Evolutionary conservation across 1,140 invertebrate genomes (phyloP).

Genomic region (Stegodyphus dumicola): DNA sequence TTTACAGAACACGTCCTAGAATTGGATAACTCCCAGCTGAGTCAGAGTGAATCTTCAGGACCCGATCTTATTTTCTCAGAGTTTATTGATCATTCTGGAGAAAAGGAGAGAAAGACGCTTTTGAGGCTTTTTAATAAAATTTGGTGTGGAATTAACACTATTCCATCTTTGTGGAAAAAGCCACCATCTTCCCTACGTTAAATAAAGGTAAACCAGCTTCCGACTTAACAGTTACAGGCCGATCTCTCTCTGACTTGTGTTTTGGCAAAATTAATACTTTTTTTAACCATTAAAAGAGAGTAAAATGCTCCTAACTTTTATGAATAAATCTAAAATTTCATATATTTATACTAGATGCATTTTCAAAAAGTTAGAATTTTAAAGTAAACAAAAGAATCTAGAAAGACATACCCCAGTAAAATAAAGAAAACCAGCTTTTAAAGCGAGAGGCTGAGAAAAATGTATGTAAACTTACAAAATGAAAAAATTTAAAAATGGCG

Average conservation of each 20-base stretch:
- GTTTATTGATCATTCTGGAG: constrained; percentile 1
- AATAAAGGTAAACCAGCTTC: not conserved
- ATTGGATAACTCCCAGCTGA: not conserved
- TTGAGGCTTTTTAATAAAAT: constrained; percentile 23
- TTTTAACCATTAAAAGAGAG: too few relatives aligned
- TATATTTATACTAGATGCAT: too few relatives aligned
- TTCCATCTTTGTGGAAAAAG: constrained; percentile 23
- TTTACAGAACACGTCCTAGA: not conserved
- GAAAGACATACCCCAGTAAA: too few relatives aligned
- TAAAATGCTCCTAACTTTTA: too few relatives aligned
- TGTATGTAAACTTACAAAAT: too few relatives aligned
- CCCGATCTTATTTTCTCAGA: constrained; percentile 7
- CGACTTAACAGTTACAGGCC: constrained; percentile 2
- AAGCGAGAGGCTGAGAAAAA: too few relatives aligned
- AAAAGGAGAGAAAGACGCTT: not conserved
- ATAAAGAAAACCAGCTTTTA: too few relatives aligned
- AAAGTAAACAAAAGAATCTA: too few relatives aligned
- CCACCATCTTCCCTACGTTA: constrained; percentile 1
- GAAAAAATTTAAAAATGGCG: too few relatives aligned
- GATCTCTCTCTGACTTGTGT: constrained; percentile 7
- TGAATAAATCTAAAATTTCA: too few relatives aligned
- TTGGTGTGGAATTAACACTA: constrained; percentile 2
- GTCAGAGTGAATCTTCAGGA: not conserved
- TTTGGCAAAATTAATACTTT: constrained; percentile 7
- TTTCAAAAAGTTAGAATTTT: too few relatives aligned